Evolutionary conservation across 1,140 invertebrate genomes (phyloP).

Genomic region (Lucilia cuprina): DNA sequence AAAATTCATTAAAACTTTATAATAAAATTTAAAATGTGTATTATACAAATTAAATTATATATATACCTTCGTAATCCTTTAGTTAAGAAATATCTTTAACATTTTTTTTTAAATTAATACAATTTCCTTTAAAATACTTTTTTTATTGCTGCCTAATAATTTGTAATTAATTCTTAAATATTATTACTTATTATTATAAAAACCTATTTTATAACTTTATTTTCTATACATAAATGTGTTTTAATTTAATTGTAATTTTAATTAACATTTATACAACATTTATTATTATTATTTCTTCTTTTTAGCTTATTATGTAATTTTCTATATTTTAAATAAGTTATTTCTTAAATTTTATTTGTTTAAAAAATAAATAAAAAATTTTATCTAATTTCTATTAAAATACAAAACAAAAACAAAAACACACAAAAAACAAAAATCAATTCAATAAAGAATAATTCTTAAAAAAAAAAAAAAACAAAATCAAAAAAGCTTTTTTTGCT

Average conservation of each 20-base stretch:
- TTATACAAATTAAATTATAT: no score
- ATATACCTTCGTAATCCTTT: no score
- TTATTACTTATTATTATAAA: background rate
- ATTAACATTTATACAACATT: background rate
- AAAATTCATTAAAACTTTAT: no score
- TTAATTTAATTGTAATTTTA: background rate
- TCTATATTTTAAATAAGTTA: background rate
- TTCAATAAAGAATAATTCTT: slow-evolving; percentile 12
- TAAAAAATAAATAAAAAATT: slow-evolving; percentile 56
- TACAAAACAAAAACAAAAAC: background rate
- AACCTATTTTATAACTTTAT: background rate
- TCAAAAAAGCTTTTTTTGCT: background rate
- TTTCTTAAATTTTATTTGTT: slow-evolving; percentile 53
- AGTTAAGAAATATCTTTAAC: no score
- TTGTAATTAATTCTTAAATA: background rate
- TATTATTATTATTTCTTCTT: background rate
- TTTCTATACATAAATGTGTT: background rate
- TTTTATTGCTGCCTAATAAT: background rate
- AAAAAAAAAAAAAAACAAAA: background rate
- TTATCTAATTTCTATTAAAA: slow-evolving; percentile 35
- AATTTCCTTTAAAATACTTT: background rate
- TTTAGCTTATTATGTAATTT: background rate
- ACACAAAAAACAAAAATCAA: background rate
- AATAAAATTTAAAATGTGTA: no score
- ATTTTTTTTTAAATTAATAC: background rate